phyloP scores from a whole-genome alignment of 2,888 invertebrate species.

The Lagria hirta region DNA sequence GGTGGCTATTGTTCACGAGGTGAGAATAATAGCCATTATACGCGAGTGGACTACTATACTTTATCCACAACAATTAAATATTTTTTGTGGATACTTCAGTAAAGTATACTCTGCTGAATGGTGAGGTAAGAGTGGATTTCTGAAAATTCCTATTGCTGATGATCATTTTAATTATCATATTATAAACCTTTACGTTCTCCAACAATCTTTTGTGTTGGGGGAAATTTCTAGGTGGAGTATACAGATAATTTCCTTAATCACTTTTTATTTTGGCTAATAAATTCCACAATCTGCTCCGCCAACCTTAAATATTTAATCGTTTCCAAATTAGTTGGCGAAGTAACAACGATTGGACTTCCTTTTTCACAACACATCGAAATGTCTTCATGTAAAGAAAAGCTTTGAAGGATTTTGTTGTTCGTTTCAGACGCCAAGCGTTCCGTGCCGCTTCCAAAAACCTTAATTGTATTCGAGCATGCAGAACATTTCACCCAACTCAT shows the following conservation, averaged over 20 bases:
- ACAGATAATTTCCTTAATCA: no score
- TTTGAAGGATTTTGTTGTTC: constrained; percentile 66
- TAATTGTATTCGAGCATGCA: constrained; percentile 71
- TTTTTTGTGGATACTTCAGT: neutral
- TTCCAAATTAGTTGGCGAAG: constrained; percentile 57
- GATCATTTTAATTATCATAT: no score
- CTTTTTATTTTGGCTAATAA: no score
- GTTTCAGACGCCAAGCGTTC: constrained; percentile 64
- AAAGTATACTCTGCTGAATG: constrained; percentile 34
- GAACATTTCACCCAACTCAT: constrained; percentile 82
- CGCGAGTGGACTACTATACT: no score
- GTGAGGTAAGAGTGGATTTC: no score
- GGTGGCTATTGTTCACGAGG: neutral
- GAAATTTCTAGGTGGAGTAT: no score
- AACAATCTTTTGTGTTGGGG: no score
- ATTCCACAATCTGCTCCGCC: constrained; percentile 38
- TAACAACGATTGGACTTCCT: constrained; percentile 74
- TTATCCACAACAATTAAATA: no score
- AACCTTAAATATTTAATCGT: constrained; percentile 38
- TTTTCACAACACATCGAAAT: constrained; percentile 71
- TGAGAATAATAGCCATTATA: no score
- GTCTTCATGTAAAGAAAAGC: constrained; percentile 71
- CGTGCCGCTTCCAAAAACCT: constrained; percentile 72
- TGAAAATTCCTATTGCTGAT: no score
- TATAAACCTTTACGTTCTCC: no score